Base-by-base conservation (phyloP, 2,113 vertebrate genomes). In the Nyctibius bracteatus region DNA sequence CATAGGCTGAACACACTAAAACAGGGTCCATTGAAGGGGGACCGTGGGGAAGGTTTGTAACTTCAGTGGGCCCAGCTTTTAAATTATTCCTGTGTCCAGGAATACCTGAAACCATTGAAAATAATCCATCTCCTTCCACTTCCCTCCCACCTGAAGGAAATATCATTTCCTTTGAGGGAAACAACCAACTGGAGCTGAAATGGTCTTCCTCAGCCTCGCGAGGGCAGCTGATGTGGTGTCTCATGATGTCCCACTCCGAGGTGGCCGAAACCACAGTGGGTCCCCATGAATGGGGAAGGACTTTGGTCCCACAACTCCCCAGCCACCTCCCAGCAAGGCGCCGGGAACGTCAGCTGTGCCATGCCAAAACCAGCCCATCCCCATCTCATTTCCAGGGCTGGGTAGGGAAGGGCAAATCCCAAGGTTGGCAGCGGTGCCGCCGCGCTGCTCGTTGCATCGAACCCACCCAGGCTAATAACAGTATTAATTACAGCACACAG, bases 161-260 rank as follows among this genome's bases (percentile, higher is more conserved):
- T 2, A 6, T 2, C 1, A 6, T 24, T 37, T 51, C 3, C 30
- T 46, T 30, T 27, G 2, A 5, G 18, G 35, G 33, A 6, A 22
- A 20, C 61, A 82, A 19, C 25, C 43, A 30, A 10, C n/a, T 46
- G 43, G 54, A 73, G 19, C 9, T 52, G 39, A 62, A 87, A 49
- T 1, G 1, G 13, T 25, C 37, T 70, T 73, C 74, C 86, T 27
- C 59, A 15, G 12, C 54, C 44, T 51, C 2, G 0, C 12, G 11
- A 52, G 66, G 46, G 37, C 24, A 71, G 43, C 22, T 44, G 73
- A 28, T 14, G 16, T 6, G 24, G 23, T 19, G 46, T 16, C 59
- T 58, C 1, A 0, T 23, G 61, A 39, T 21, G 62, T 39, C 61
- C 24, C 1, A 0, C 49, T 43, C 39, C 0, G 1, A 68, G 62